Conservation (phyloP, 92 coral and sea anemone genomes). For the Porites divaricata region DNA sequence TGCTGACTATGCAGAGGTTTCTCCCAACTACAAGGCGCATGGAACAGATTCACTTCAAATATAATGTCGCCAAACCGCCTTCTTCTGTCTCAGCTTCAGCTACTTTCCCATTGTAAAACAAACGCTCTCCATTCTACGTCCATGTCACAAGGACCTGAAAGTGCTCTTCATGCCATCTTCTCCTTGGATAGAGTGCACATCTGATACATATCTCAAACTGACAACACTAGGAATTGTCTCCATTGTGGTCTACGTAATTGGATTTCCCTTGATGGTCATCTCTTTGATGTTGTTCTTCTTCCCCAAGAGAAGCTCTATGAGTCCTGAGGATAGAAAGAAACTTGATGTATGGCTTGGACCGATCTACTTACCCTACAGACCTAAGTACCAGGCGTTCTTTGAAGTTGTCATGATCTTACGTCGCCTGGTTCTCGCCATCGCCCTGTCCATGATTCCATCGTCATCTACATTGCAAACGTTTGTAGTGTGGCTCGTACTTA, state of each 20-base stretch:
- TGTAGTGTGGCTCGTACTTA: constrained; percentile 51
- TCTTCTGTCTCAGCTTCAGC: no score
- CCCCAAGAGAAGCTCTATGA: constrained; percentile 24
- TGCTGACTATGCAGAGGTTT: constrained; percentile 18
- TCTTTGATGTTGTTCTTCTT: constrained; percentile 38
- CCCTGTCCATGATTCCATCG: constrained; percentile 52
- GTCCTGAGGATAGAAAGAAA: constrained; percentile 18
- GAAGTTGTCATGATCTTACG: constrained; percentile 50
- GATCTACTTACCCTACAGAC: no score
- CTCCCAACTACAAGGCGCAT: constrained; percentile 27
- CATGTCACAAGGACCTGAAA: no score
- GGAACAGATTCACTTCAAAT: constrained; percentile 37
- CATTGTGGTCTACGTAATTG: constrained; percentile 44
- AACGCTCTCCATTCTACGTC: no score
- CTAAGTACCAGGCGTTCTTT: no score
- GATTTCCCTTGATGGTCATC: no score
- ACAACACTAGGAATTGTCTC: constrained; percentile 36
- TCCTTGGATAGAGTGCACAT: constrained; percentile 73
- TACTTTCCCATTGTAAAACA: no score
- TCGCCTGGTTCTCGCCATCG: constrained; percentile 52
- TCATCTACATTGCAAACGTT: constrained; percentile 60
- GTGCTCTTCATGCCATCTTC: constrained; percentile 42
- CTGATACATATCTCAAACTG: constrained; percentile 32
- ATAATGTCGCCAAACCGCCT: constrained; percentile 54
- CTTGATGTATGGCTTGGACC: constrained; percentile 60